phyloP scores from a whole-genome alignment of 2,797 vertebrate species.

The Pangasius krempfi region DNA sequence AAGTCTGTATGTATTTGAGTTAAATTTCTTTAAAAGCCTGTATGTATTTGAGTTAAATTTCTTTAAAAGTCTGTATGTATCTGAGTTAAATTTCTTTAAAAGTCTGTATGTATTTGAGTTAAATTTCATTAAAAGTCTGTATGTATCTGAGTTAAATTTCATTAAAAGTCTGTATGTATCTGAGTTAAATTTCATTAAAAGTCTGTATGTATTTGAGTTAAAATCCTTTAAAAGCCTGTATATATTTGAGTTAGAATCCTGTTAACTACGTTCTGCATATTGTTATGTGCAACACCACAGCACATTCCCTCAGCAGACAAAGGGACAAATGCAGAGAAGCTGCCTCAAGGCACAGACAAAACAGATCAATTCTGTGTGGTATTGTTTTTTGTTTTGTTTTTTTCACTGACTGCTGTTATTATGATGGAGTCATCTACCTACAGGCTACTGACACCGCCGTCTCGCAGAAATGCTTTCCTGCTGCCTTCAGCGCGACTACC shows the following conservation, averaged over 20 bases:
- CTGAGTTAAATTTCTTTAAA: neutral
- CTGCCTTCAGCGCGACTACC: conserved; percentile 31
- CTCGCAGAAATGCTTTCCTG: conserved; percentile 13
- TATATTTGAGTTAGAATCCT: neutral
- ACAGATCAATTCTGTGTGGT: neutral
- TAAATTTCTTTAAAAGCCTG: neutral
- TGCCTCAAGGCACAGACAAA: conserved; percentile 11
- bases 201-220: neutral
- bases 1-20: neutral
- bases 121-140: neutral
- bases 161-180: neutral
- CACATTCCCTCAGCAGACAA: conserved; percentile 10
- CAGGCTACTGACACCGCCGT: neutral
- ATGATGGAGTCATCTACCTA: neutral
- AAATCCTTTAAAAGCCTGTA: neutral
- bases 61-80: neutral
- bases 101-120: neutral
- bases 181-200: neutral
- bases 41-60: neutral
- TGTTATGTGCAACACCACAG: neutral
- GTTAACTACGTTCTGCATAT: neutral
- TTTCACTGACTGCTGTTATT: conserved; percentile 7
- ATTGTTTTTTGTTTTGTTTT: neutral
- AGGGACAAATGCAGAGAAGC: conserved; percentile 3
- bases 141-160: neutral